Evolutionary conservation across 2,113 vertebrate genomes (phyloP), one percentile per base, ranked within the genome.

Genomic region (Meles meles): DNA sequence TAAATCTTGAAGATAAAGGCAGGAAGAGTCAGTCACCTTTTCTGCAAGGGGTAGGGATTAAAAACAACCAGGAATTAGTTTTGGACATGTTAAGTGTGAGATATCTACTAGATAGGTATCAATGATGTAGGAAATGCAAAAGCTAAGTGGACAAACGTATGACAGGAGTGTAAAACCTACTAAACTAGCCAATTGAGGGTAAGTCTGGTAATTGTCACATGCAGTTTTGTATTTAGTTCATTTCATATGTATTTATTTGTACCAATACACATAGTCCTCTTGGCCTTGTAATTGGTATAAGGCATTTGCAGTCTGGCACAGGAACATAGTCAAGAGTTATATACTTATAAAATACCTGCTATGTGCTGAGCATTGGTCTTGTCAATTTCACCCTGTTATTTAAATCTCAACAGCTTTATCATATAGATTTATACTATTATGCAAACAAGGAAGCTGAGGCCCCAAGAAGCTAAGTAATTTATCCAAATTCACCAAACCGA

Each of bases 291-390:
- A 72, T 25, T 81, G 74, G 44, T 92, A 25, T 88, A 77, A 89
- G 29, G 49, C 23, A 87, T 67, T 65, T 93, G 44, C 87, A 29
- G 25, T 79, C 37, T 83, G 23, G 8, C n/a, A 59, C 5, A 89
- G n/a, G 34, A 80, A 74, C 29, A 12, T 3, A 72, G 74, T 61
- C 57, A 79, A 27, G 21, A 93, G 34, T 95, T 82, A 57, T 34
- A 96, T 80, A 79, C 44, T 69, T 85, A 61, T 80, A 80, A 97
- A 80, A 94, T 74, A 93, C 29, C 77, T 49, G 34, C 23, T 81
- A 20, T 7, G 14, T 97, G 39, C 86, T 65, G 3, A 27, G 52
- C 79, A 81, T 63, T 93, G 63, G 49, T 79, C 67, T 72, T 74
- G 31, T 42, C 15, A 80, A 47, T 10, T 47, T 90, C 79, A 95